phyloP scores from a whole-genome alignment of 2,797 vertebrate species.

The Oophaga sylvatica region DNA sequence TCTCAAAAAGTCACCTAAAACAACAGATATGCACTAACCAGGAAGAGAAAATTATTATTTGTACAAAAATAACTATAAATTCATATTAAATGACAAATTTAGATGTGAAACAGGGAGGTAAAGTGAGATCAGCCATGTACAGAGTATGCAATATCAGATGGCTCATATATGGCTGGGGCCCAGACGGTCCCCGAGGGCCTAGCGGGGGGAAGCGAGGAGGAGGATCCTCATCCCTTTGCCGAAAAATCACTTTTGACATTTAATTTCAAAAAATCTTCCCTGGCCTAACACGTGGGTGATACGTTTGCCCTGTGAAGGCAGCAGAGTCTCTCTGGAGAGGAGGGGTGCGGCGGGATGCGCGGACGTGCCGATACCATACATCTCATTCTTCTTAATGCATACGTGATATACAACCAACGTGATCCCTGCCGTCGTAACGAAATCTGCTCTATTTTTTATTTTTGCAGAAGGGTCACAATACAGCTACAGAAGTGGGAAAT shows the following conservation, averaged over 20 bases:
- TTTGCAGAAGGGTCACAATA: neutral
- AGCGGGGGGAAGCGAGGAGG: conserved; percentile 29
- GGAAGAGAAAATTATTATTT: neutral
- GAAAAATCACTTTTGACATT: conserved; percentile 63
- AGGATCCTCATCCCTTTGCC: conserved; percentile 37
- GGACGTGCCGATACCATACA: neutral
- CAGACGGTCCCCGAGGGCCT: conserved; percentile 26
- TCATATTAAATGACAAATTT: no score
- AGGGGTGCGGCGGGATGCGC: neutral
- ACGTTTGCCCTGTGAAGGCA: conserved; percentile 44
- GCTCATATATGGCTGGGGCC: conserved; percentile 13
- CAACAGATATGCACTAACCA: no score
- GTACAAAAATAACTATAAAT: neutral
- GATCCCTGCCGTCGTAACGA: neutral
- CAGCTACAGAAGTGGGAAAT: neutral
- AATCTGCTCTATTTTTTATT: neutral
- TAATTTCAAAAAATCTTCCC: conserved; percentile 60
- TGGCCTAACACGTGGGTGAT: conserved; percentile 55
- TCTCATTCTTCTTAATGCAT: conserved; percentile 4
- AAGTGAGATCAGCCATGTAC: neutral
- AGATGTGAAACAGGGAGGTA: neutral
- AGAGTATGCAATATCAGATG: neutral
- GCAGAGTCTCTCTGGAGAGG: conserved; percentile 41
- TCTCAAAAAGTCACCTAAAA: no score
- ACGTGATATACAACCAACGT: neutral